phyloP scores from a whole-genome alignment of 2,888 invertebrate species.

The Lasioglossum vierecki region DNA sequence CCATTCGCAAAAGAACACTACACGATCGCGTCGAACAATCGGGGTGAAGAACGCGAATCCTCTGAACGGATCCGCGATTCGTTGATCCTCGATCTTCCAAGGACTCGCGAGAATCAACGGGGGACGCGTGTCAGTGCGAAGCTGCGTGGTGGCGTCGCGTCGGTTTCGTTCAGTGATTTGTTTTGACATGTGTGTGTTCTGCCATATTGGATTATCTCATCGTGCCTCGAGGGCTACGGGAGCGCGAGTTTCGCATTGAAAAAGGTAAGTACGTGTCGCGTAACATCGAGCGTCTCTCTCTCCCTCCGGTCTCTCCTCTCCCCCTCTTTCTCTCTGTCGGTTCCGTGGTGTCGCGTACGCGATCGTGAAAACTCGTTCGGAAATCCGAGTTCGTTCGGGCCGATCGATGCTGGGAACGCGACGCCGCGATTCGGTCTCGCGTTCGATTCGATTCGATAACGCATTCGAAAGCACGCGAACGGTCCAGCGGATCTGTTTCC shows the following conservation, averaged over 20 bases:
- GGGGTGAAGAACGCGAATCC: not conserved
- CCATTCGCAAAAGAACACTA: not conserved
- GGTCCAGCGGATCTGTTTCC: not conserved
- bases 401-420: slow-evolving; percentile 10
- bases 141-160: slow-evolving; percentile 58
- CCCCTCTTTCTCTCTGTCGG: not conserved
- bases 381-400: slow-evolving; percentile 14
- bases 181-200: slow-evolving; percentile 82
- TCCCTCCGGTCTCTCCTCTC: not conserved
- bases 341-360: not conserved
- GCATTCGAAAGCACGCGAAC: not conserved
- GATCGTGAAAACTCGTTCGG: slow-evolving; percentile 9
- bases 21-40: not conserved
- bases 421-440: slow-evolving; percentile 1
- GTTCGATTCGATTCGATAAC: slow-evolving; percentile 3
- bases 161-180: slow-evolving; percentile 75
- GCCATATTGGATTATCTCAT: slow-evolving; percentile 80
- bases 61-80: not conserved
- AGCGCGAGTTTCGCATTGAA: slow-evolving; percentile 59
- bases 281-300: slow-evolving; percentile 1
- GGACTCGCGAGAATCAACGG: slow-evolving; percentile 31
- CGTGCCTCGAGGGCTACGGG: slow-evolving; percentile 39
- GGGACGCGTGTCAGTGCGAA: slow-evolving; percentile 34
- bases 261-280: slow-evolving; percentile 46
- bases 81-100: slow-evolving; percentile 33